Conservation (phyloP, 2,113 vertebrate genomes). For the Gnathonemus longibarbis region DNA sequence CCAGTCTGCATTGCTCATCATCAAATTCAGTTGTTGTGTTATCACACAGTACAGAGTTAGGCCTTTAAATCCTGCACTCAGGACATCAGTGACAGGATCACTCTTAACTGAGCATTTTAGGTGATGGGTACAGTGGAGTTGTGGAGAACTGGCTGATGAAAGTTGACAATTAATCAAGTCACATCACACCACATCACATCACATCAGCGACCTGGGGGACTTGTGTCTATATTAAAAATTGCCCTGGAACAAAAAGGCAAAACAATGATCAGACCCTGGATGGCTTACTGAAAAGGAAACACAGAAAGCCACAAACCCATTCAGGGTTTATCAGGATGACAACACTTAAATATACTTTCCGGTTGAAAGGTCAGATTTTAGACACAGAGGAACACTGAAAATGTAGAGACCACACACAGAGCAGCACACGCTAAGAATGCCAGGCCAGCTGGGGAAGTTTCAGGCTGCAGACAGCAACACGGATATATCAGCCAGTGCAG, state of each 20-base stretch:
- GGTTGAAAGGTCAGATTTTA: not conserved
- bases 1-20: slow-evolving; percentile 59
- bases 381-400: not conserved
- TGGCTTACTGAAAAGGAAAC: not conserved
- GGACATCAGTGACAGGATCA: not conserved
- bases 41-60: not conserved
- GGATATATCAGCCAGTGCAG: not conserved
- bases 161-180: not conserved
- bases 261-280: not conserved
- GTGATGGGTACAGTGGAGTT: not conserved
- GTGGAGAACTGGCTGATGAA: not conserved
- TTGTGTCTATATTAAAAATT: not conserved
- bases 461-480: not conserved
- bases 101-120: not conserved
- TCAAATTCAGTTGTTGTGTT: not conserved
- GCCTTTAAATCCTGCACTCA: not conserved
- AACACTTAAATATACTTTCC: not conserved
- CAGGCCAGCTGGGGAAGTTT: not conserved
- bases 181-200: not conserved
- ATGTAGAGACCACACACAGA: not conserved
- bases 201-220: not conserved
- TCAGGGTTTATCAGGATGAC: not conserved
- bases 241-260: not conserved
- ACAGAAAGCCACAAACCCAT: not conserved
- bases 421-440: not conserved